Evolutionary conservation across 2,113 vertebrate genomes (phyloP).

Genomic region (Cyanistes caeruleus): DNA sequence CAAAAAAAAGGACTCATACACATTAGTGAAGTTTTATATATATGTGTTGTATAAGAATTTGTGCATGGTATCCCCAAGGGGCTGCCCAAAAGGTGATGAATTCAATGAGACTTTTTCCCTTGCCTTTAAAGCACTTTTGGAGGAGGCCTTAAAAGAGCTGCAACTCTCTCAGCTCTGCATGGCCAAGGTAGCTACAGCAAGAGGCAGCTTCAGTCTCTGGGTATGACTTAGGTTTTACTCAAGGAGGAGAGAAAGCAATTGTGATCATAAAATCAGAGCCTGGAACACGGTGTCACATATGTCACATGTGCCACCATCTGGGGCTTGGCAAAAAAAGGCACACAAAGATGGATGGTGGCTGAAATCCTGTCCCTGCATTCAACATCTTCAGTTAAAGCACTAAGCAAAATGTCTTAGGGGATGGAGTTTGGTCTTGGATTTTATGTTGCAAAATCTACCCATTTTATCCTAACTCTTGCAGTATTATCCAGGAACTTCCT

Average conservation of each 20-base stretch:
- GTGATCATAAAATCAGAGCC: background rate
- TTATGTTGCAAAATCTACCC: background rate
- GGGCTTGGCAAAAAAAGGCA: background rate
- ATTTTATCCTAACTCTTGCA: background rate
- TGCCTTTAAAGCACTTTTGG: background rate
- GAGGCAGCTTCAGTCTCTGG: background rate
- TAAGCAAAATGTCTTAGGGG: background rate
- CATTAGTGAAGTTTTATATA: background rate
- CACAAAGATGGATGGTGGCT: background rate
- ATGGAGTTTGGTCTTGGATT: background rate
- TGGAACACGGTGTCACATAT: background rate
- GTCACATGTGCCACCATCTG: rapidly evolving
- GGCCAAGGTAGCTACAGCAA: background rate
- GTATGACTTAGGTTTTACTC: background rate
- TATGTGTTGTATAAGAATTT: background rate
- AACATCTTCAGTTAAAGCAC: background rate
- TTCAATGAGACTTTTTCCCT: background rate
- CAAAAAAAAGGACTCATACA: background rate
- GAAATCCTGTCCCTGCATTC: background rate
- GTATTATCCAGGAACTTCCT: background rate
- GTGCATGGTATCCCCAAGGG: background rate
- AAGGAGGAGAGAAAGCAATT: rapidly evolving
- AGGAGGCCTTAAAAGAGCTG: background rate
- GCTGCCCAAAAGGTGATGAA: background rate
- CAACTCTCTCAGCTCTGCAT: background rate